Evolutionary conservation across 2,797 vertebrate genomes (phyloP).

Genomic region (Malacoraja senta): DNA sequence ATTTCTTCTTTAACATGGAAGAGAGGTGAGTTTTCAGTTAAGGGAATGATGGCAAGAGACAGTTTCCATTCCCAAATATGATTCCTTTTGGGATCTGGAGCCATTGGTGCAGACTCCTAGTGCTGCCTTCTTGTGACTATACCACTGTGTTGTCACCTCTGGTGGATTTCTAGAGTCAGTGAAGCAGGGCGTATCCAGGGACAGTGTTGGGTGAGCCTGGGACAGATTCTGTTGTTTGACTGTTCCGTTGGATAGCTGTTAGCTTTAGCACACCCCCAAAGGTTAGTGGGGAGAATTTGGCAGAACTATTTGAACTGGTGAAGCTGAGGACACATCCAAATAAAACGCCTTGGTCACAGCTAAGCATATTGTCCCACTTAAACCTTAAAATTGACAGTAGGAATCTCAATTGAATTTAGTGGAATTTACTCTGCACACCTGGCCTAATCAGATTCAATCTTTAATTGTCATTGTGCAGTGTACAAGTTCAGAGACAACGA

Average conservation of each 20-base stretch:
- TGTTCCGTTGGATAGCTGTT: neutral
- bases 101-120: neutral
- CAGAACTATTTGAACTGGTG: neutral
- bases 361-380: neutral
- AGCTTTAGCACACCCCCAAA: neutral
- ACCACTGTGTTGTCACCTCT: neutral
- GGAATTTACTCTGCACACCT: no score
- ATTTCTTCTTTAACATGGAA: neutral
- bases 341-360: neutral
- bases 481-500: no score
- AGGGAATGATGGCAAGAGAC: neutral
- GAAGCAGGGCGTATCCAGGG: neutral
- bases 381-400: neutral
- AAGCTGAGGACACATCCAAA: neutral
- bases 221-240: neutral
- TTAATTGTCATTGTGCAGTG: no score
- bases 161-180: neutral
- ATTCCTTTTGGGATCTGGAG: neutral
- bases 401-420: neutral
- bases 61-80: neutral
- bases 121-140: neutral
- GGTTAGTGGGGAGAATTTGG: no score
- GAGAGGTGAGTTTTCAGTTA: neutral
- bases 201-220: neutral
- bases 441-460: no score